A percentile compares a stretch with the other conserved stretches of the same genome.
phyloP scores from a whole-genome alignment of 2,113 vertebrate genomes.

The Perccottus glenii region DNA sequence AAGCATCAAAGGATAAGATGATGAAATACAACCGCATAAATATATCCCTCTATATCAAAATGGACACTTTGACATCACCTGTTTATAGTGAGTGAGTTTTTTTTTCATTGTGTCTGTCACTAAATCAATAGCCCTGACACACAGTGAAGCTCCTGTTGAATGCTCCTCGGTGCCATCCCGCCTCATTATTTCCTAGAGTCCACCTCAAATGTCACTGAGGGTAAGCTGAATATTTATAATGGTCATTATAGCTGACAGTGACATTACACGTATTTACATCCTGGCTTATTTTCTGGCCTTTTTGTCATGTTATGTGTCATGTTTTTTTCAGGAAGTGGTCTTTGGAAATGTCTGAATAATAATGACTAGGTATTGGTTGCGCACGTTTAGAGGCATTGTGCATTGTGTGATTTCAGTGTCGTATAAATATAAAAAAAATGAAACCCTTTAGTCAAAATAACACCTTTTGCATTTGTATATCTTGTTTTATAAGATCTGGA shows the following conservation, averaged over 20 bases:
- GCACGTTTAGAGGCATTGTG: no score
- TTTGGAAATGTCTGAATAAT: neutral
- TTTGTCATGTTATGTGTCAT: neutral
- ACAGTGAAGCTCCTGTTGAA: no score
- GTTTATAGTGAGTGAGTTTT: neutral
- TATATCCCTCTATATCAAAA: neutral
- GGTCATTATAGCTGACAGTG: neutral
- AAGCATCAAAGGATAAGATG: neutral
- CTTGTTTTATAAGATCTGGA: no score
- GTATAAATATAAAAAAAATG: no score
- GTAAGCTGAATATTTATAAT: neutral
- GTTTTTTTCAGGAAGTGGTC: neutral
- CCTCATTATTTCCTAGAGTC: neutral
- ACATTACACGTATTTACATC: neutral
- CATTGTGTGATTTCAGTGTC: no score
- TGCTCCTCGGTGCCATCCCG: neutral
- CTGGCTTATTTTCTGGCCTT: neutral
- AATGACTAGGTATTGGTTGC: no score
- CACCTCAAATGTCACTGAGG: constrained; percentile 1
- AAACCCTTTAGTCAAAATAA: no score
- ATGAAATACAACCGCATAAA: constrained; percentile 3
- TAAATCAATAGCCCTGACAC: constrained; percentile 8
- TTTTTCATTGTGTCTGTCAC: neutral
- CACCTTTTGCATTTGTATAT: no score
- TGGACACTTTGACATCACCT: constrained; percentile 11